Conservation (phyloP, 2,113 vertebrate species). For the Sander vitreus region DNA sequence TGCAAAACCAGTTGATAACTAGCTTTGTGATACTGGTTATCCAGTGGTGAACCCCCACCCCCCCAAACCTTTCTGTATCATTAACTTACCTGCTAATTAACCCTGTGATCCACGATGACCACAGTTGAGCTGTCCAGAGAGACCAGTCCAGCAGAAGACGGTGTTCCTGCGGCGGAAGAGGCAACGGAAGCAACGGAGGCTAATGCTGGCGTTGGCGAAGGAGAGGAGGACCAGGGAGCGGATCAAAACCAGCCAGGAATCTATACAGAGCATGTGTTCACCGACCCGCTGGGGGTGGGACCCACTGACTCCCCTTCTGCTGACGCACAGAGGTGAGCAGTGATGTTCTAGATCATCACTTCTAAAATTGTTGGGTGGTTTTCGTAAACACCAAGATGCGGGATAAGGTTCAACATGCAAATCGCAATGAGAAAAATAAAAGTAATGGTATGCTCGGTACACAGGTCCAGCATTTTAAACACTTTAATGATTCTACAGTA, state of each 20-base stretch:
- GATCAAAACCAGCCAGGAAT: conserved; percentile 86
- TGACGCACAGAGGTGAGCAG: conserved; percentile 64
- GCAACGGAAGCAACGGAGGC: conserved; percentile 95
- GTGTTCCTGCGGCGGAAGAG: conserved; percentile 91
- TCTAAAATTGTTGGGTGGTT: not conserved
- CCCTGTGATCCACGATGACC: not conserved
- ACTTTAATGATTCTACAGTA: not conserved
- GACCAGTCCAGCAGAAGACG: conserved; percentile 85
- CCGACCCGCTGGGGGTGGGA: conserved; percentile 86
- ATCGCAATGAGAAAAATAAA: not conserved
- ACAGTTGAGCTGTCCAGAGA: conserved; percentile 75
- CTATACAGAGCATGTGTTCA: conserved; percentile 97
- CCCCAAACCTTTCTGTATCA: not conserved
- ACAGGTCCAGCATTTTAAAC: not conserved
- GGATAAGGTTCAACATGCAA: not conserved
- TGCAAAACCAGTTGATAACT: no score
- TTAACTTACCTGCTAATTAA: not conserved
- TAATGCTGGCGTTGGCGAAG: conserved; percentile 83
- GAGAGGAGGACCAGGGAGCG: conserved; percentile 74
- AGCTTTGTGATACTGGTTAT: not conserved
- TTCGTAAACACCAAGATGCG: not conserved
- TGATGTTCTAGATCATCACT: not conserved
- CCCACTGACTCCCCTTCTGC: conserved; percentile 73
- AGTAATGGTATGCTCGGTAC: not conserved
- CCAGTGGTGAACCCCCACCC: no score